Evolutionary conservation across 2,113 vertebrate genomes (phyloP).

Genomic region (Hippocampus mohnikei): DNA sequence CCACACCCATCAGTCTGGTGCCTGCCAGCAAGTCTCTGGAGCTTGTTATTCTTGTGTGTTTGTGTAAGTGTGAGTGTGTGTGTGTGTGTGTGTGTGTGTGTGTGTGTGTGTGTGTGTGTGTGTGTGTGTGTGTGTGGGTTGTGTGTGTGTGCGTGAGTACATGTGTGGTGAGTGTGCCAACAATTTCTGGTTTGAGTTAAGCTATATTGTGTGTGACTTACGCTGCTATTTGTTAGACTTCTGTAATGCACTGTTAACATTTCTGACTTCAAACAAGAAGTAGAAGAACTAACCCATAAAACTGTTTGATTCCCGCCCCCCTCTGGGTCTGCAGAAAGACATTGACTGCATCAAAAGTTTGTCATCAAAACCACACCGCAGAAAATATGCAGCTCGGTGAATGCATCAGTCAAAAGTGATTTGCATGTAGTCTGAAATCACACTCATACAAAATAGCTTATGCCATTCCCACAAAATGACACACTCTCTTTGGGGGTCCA

Average conservation of each 20-base stretch:
- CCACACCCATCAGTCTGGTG: conserved; percentile 41
- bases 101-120: conserved; percentile 13
- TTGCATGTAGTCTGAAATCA: conserved; percentile 14
- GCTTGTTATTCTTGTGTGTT: conserved; percentile 37
- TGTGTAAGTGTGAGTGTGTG: conserved; percentile 12
- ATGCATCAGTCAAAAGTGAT: conserved; percentile 30
- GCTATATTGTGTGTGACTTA: conserved; percentile 13
- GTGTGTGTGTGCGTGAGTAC: conserved; percentile 6
- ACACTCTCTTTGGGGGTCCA: conserved; percentile 31
- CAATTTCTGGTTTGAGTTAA: conserved; percentile 46
- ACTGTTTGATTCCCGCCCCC: conserved; percentile 12
- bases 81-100: conserved; percentile 31
- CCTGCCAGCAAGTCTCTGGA: conserved; percentile 49
- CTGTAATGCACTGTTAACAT: conserved; percentile 35
- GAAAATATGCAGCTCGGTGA: background rate
- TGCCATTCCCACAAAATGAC: conserved; percentile 25
- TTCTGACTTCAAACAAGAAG: conserved; percentile 44
- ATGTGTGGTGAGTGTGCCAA: conserved; percentile 5
- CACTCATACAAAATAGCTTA: conserved; percentile 21
- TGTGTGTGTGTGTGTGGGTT: conserved; percentile 17
- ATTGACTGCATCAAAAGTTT: conserved; percentile 31
- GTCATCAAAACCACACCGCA: conserved; percentile 16
- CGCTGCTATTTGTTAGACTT: conserved; percentile 31
- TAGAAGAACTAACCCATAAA: conserved; percentile 2
- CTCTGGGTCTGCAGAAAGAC: background rate